Evolutionary conservation across 2,888 invertebrate genomes (phyloP).

Genomic region (Dynastes maya): DNA sequence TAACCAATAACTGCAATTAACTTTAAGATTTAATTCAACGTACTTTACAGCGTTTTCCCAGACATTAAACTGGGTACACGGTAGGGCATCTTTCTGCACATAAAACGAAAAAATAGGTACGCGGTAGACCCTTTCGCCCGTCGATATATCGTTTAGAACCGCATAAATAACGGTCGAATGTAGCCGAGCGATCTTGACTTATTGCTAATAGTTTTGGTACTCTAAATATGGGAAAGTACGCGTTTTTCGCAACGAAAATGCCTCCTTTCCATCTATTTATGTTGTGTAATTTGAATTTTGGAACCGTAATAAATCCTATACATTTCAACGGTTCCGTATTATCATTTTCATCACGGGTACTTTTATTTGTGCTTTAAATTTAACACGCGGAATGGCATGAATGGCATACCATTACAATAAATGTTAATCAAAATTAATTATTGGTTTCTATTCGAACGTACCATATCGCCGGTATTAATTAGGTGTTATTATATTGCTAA

Average conservation of each 20-base stretch:
- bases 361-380: no score
- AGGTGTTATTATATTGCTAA: no score
- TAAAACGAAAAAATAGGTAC: neutral
- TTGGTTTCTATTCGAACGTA: no score
- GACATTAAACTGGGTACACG: neutral
- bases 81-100: neutral
- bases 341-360: no score
- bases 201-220: conserved; percentile 20
- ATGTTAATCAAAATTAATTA: no score
- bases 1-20: no score
- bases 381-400: no score
- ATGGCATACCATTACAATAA: no score
- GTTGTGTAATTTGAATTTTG: no score
- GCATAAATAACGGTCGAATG: conserved; percentile 20
- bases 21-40: neutral
- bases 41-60: neutral
- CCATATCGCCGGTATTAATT: no score
- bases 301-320: no score
- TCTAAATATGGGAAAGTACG: conserved; percentile 7
- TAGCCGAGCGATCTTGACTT: conserved; percentile 22
- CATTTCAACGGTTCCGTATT: neutral
- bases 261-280: no score
- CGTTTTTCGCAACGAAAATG: neutral
- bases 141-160: conserved; percentile 11
- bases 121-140: neutral